Conservation (phyloP, 2,888 invertebrate species). For the Ophion slaviceki region DNA sequence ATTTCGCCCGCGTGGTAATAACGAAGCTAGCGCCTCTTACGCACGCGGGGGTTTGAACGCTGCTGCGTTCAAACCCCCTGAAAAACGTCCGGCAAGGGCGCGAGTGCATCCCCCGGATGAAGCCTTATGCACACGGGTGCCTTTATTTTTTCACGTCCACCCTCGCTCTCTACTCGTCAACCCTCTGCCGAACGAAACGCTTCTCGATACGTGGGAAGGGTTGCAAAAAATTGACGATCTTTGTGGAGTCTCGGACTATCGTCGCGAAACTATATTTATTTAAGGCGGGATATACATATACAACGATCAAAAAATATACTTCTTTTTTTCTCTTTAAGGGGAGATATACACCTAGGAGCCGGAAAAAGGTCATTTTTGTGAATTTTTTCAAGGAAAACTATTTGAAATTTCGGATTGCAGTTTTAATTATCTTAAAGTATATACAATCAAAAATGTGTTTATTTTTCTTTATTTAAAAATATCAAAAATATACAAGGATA, state of each 20-base stretch:
- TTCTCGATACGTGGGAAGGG: background rate
- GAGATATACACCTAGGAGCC: too few relatives aligned
- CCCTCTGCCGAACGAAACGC: background rate
- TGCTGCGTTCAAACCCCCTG: background rate
- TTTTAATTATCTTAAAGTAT: too few relatives aligned
- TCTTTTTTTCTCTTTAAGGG: too few relatives aligned
- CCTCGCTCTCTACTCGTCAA: slow-evolving; percentile 21
- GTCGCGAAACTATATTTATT: slow-evolving; percentile 16
- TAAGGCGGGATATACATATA: too few relatives aligned
- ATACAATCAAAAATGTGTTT: too few relatives aligned
- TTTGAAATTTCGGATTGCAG: too few relatives aligned
- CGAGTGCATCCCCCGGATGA: background rate
- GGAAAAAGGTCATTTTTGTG: too few relatives aligned
- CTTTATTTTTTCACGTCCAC: slow-evolving; percentile 4
- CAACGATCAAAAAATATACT: too few relatives aligned
- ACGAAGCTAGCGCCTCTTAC: slow-evolving; percentile 12
- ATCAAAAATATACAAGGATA: too few relatives aligned
- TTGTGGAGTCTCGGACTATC: background rate
- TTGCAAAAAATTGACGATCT: background rate
- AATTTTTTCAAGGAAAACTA: too few relatives aligned
- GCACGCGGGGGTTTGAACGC: slow-evolving; percentile 1
- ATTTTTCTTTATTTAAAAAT: too few relatives aligned
- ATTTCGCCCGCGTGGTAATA: slow-evolving; percentile 43
- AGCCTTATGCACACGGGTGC: background rate
- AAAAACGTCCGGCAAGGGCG: background rate